phyloP scores from a whole-genome alignment of 2,113 vertebrate species.

The Tachysurus vachellii region DNA sequence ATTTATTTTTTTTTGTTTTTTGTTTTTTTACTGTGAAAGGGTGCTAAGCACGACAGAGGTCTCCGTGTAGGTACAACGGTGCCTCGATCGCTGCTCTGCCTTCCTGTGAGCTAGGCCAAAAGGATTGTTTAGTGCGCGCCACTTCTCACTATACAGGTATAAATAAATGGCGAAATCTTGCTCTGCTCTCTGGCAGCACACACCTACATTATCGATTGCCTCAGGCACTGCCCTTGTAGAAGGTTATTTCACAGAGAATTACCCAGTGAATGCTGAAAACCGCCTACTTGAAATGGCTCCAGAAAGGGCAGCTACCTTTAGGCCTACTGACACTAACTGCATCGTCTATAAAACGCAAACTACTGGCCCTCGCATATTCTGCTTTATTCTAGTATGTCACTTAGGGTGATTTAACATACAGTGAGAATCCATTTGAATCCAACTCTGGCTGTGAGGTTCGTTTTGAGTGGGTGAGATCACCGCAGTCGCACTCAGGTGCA shows the following conservation, averaged over 20 bases:
- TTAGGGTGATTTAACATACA: background rate
- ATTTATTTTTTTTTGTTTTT: background rate
- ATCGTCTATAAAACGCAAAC: slow-evolving; percentile 23
- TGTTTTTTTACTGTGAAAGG: slow-evolving; percentile 48
- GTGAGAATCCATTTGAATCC: background rate
- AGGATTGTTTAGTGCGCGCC: slow-evolving; percentile 30
- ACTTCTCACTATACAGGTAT: slow-evolving; percentile 30
- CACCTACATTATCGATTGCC: slow-evolving; percentile 69
- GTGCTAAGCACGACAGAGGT: slow-evolving; percentile 62
- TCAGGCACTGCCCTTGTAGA: slow-evolving; percentile 67
- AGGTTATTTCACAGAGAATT: slow-evolving; percentile 71
- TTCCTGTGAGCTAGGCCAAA: slow-evolving; percentile 18
- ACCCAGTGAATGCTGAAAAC: slow-evolving; percentile 31
- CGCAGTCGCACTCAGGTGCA: background rate
- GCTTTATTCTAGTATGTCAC: background rate
- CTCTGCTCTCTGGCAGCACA: slow-evolving; percentile 59
- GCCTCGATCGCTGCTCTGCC: slow-evolving; percentile 2
- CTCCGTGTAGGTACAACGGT: slow-evolving; percentile 5
- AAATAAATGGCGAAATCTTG: slow-evolving; percentile 46
- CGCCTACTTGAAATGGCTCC: slow-evolving; percentile 48
- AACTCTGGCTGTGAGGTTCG: background rate
- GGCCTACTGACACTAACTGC: slow-evolving; percentile 40
- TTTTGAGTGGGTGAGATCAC: background rate
- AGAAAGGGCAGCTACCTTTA: slow-evolving; percentile 34
- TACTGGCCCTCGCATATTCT: slow-evolving; percentile 13